These are phyloP conservation scores for Centropus bengalensis DNA, from an alignment of 2,113 vertebrate genomes.

Conservation along the genomic window DNA sequence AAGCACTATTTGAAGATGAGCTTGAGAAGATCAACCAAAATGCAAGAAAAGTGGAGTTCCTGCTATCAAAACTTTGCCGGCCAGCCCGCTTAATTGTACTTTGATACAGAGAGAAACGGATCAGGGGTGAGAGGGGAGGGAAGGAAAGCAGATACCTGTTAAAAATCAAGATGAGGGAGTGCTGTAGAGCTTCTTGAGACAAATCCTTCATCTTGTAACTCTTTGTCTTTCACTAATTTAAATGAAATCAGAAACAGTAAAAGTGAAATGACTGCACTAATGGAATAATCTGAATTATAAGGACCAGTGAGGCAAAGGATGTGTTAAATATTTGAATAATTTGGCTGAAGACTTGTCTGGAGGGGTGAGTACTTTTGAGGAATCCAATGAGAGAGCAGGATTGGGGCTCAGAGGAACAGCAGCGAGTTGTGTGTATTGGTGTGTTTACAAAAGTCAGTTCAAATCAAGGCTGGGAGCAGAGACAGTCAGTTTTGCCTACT, in stretches of 20 bases:
- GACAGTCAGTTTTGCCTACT: neutral
- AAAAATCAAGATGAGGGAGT: constrained; percentile 16
- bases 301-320: neutral
- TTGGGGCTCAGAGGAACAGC: neutral
- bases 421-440: fast-evolving
- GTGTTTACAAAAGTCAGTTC: neutral
- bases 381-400: neutral
- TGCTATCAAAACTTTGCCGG: neutral
- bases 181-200: neutral
- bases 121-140: neutral
- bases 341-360: neutral
- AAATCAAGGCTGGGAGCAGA: neutral
- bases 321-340: neutral
- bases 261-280: constrained; percentile 3
- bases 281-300: neutral
- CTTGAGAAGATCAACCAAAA: constrained; percentile 23
- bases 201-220: neutral
- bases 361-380: neutral
- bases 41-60: neutral
- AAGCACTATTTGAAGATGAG: constrained; percentile 18
- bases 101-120: neutral
- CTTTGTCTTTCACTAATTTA: neutral
- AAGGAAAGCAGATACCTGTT: neutral
- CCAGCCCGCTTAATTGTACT: neutral
- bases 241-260: neutral